A percentile compares a stretch with the other conserved stretches of the same genome.
These are phyloP conservation scores for Caenorhabditis plicata DNA, from an alignment of 2,888 invertebrate species.

Conservation along the genomic window DNA sequence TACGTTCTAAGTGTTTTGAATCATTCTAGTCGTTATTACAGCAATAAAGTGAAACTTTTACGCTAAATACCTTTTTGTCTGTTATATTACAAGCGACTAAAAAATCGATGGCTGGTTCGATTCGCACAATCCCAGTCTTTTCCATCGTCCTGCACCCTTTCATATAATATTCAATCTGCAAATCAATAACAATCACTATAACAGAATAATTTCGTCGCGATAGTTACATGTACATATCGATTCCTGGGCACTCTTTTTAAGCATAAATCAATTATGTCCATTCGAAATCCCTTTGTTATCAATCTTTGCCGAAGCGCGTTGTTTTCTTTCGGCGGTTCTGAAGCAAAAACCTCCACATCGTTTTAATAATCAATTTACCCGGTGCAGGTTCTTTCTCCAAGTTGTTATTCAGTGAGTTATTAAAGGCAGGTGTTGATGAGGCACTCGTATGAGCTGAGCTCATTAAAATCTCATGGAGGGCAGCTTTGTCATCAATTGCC, in stretches of 20 bases:
- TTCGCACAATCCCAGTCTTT: slow-evolving; percentile 28
- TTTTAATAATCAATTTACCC: not conserved
- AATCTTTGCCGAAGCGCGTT: slow-evolving; percentile 24
- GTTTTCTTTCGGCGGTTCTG: slow-evolving; percentile 6
- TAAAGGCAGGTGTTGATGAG: slow-evolving; percentile 8
- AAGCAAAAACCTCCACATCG: not conserved
- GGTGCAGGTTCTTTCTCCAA: not conserved
- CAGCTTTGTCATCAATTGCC: slow-evolving; percentile 52
- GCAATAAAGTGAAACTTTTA: not conserved
- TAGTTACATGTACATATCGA: slow-evolving; percentile 31
- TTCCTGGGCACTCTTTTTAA: slow-evolving; percentile 20
- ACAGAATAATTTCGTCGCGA: not conserved
- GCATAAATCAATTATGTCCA: slow-evolving; percentile 29
- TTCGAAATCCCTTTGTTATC: slow-evolving; percentile 33
- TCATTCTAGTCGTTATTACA: not conserved
- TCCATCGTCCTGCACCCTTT: slow-evolving; percentile 43
- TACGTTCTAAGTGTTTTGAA: not conserved
- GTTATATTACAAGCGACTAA: slow-evolving; percentile 32
- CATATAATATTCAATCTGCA: slow-evolving; percentile 53
- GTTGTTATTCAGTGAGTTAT: slow-evolving; percentile 9
- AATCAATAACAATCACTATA: not conserved
- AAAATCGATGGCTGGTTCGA: slow-evolving; percentile 32
- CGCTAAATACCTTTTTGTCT: slow-evolving; percentile 46
- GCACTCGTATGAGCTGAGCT: slow-evolving; percentile 3
- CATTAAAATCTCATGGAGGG: slow-evolving; percentile 37